These are phyloP conservation scores for Scaptomyza reducta DNA, from an alignment of 2,888 invertebrate species.

Conservation along the genomic window DNA sequence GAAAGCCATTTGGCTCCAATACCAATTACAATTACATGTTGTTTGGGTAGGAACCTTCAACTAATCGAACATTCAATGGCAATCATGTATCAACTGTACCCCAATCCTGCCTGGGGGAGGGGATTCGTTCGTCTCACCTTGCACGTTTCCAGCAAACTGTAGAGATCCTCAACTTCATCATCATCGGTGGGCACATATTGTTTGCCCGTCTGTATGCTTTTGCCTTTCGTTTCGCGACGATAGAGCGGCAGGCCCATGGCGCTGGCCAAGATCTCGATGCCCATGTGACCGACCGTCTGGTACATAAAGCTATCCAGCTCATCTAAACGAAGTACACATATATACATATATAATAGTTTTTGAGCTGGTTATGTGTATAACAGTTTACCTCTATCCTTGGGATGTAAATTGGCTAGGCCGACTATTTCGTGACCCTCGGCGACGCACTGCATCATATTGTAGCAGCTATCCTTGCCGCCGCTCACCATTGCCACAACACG, in stretches of 20 bases:
- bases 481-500: slow-evolving; percentile 95
- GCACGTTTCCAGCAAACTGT: slow-evolving; percentile 88
- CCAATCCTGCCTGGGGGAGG: too few species aligned
- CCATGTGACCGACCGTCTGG: slow-evolving; percentile 99
- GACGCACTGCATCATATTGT: slow-evolving; percentile 99
- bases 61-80: too few species aligned
- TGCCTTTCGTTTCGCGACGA: slow-evolving; percentile 92
- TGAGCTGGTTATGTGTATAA: slow-evolving; percentile 39
- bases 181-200: slow-evolving; percentile 92
- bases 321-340: slow-evolving; percentile 85
- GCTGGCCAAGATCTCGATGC: slow-evolving; percentile 94
- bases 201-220: slow-evolving; percentile 91
- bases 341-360: not conserved
- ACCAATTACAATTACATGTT: too few species aligned
- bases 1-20: too few species aligned
- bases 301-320: slow-evolving; percentile 99
- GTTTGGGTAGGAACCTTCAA: too few species aligned
- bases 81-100: too few species aligned
- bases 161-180: slow-evolving; percentile 99
- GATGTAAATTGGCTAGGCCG: slow-evolving; percentile 97
- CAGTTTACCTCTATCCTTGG: slow-evolving; percentile 90
- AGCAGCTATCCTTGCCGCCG: slow-evolving; percentile 99
- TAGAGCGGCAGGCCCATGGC: slow-evolving; percentile 97
- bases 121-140: too few species aligned
- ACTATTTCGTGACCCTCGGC: slow-evolving; percentile 97